Evolutionary conservation across 1,140 invertebrate species (phyloP), one percentile per base, ranked within the genome.

Genomic region (Venustaconcha ellipsiformis): DNA sequence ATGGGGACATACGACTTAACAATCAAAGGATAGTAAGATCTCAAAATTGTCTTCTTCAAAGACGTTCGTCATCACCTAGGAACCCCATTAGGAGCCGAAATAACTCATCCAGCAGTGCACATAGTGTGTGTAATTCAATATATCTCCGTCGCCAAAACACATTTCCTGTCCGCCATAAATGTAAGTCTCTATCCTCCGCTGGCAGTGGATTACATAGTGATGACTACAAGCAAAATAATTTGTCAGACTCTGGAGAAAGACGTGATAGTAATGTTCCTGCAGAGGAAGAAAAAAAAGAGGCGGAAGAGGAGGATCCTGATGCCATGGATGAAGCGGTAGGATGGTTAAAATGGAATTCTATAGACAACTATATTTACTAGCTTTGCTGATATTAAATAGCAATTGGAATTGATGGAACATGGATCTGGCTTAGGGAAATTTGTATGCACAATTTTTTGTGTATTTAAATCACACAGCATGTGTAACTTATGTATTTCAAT

Each of bases 81-180:
- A 95, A 94, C 90, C 94, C 94, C 6, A 92, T 94, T 76, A 87
- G 89, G 56, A 87, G 83, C 74, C 74, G 88, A 6, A 88, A 89
- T 64, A 89, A 88, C 73, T 89, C 88, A 1, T 78, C 87, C 70
- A 85, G 82, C 71, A 86, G 87, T 78, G 78, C 84, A 55, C 71
- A 82, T 55, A 85, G 88, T 69, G 77, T 83, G 57, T 85, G 84
- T 80, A 90, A 84, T 67, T 87, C 84, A 14, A 84, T 86, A 74
- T 84, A 81, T 57, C 78, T 88, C 11, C 89, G 86, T 82, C 83
- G 88, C n/a, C 88, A 90, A 63, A 89, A 88, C 70, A 89, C 88
- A 5, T 84, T 89, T 59, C 85, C 86, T 14, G 87, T 87, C 73
- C 80, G 82, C 57, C 80, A 83, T 11, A 88, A 85, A 14, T 71